These are phyloP conservation scores for Cygnus atratus DNA, from an alignment of 2,113 vertebrate species.

Conservation along the genomic window DNA sequence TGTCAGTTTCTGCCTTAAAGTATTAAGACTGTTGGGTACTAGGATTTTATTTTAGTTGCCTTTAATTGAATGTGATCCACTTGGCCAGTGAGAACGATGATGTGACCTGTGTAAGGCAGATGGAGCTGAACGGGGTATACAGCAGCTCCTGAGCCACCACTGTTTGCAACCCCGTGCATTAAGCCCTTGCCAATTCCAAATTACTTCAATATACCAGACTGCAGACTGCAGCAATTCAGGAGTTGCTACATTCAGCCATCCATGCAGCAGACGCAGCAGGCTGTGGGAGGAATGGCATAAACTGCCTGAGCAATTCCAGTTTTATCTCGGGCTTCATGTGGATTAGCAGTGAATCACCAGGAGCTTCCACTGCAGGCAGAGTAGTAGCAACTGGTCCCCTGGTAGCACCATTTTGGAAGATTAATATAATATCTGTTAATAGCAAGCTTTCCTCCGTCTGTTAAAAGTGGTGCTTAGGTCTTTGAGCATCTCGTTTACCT, in stretches of 20 bases:
- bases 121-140: accelerated
- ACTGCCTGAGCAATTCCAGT: not conserved
- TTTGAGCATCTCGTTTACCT: not conserved
- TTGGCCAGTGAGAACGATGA: not conserved
- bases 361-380: not conserved
- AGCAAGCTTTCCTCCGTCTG: not conserved
- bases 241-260: not conserved
- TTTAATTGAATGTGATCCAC: not conserved
- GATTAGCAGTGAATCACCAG: not conserved
- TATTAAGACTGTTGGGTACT: not conserved
- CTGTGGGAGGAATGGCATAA: not conserved
- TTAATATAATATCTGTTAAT: not conserved
- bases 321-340: not conserved
- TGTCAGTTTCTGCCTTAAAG: not conserved
- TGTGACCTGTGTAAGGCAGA: not conserved
- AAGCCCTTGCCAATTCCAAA: not conserved
- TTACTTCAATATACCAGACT: not conserved
- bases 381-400: not conserved
- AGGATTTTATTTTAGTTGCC: not conserved
- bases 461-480: not conserved
- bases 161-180: not conserved
- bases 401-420: not conserved
- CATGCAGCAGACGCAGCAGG: not conserved
- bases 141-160: not conserved
- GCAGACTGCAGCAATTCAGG: not conserved